Conservation (phyloP, 1,140 invertebrate genomes). For the Phymorhynchus buccinoides region DNA sequence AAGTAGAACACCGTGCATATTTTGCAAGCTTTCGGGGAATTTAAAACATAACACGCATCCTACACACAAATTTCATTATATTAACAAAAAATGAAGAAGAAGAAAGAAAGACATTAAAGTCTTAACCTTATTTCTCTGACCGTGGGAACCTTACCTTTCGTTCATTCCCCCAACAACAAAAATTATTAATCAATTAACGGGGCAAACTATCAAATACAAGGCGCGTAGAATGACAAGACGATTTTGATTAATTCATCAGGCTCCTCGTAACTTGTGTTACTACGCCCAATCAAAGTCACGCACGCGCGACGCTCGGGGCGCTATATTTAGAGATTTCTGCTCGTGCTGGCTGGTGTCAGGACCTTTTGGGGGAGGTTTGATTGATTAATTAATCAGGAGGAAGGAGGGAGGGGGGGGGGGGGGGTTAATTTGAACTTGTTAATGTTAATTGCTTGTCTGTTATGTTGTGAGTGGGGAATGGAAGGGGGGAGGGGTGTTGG, state of each 20-base stretch:
- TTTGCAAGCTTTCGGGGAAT: no score
- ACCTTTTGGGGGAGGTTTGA: not conserved
- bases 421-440: not conserved
- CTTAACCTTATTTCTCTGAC: not conserved
- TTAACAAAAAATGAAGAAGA: not conserved
- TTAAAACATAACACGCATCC: no score
- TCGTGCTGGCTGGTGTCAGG: not conserved
- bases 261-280: not conserved
- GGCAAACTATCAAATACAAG: not conserved
- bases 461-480: not conserved
- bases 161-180: not conserved
- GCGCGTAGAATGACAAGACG: not conserved
- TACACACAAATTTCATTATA: not conserved
- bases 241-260: not conserved
- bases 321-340: not conserved
- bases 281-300: not conserved
- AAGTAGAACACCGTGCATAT: no score
- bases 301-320: not conserved
- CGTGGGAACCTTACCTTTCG: not conserved
- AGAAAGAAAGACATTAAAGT: not conserved
- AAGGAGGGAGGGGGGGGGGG: no score
- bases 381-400: constrained; percentile 1
- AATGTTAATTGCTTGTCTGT: not conserved
- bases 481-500: not conserved
- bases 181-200: no score